Evolutionary conservation across 2,888 invertebrate species (phyloP).

Genomic region (Hirtodrosophila duncani): DNA sequence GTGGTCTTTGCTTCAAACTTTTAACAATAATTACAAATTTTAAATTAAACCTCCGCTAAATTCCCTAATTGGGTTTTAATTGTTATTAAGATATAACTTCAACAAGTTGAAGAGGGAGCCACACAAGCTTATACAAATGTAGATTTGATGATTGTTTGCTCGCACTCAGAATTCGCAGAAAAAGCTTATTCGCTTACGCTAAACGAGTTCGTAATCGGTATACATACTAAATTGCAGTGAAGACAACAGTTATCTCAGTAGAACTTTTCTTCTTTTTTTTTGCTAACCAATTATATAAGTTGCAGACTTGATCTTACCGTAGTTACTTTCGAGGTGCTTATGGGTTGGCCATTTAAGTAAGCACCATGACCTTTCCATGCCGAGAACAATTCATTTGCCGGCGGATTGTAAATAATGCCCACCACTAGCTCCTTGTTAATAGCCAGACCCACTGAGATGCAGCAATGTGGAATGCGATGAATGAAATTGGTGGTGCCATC

Average conservation of each 20-base stretch:
- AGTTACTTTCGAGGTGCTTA: conserved; percentile 77
- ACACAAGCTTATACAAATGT: too few species aligned
- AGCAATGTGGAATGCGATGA: conserved; percentile 82
- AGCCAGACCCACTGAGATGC: conserved; percentile 84
- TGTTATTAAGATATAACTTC: too few species aligned
- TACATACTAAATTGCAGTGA: too few species aligned
- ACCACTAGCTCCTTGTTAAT: conserved; percentile 81
- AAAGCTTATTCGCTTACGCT: too few species aligned
- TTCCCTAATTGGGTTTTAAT: too few species aligned
- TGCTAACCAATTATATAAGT: conserved; percentile 3
- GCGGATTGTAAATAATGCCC: conserved; percentile 89
- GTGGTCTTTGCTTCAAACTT: too few species aligned
- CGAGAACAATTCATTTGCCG: conserved; percentile 84
- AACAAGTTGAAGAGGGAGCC: too few species aligned
- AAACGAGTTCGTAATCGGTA: too few species aligned
- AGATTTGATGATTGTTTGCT: too few species aligned
- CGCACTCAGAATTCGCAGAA: too few species aligned
- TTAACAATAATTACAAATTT: too few species aligned
- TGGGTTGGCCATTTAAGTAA: conserved; percentile 84
- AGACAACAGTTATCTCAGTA: conserved; percentile 18
- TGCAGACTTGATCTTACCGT: conserved; percentile 58
- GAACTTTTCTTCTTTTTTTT: conserved; percentile 24
- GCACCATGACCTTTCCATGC: conserved; percentile 87
- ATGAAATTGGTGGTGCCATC: conserved; percentile 94
- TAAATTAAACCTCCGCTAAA: too few species aligned